Conservation (phyloP, 1,140 invertebrate genomes). For the Wiebesia pumilae region DNA sequence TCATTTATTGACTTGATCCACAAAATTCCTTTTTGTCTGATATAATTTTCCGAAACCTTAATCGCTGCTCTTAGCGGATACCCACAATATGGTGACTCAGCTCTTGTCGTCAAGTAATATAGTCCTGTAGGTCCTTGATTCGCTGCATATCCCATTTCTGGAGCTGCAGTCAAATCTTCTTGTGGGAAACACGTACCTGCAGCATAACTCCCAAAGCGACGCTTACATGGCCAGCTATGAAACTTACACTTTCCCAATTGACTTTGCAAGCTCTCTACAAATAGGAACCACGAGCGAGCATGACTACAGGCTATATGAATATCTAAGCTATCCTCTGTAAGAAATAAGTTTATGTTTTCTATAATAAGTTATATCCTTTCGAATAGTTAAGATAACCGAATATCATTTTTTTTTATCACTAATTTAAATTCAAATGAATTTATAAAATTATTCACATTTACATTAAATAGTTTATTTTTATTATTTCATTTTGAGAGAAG, state of each 20-base stretch:
- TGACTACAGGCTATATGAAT: constrained; percentile 83
- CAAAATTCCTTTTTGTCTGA: constrained; percentile 68
- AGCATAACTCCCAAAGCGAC: constrained; percentile 66
- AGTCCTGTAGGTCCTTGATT: constrained; percentile 69
- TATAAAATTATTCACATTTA: too few relatives aligned
- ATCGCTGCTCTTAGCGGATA: constrained; percentile 72
- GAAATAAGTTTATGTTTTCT: not conserved
- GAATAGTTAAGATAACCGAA: too few relatives aligned
- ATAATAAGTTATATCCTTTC: too few relatives aligned
- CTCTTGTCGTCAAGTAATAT: constrained; percentile 73
- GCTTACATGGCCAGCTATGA: constrained; percentile 54
- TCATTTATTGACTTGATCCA: constrained; percentile 64
- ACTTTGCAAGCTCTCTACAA: constrained; percentile 80
- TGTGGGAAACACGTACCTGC: constrained; percentile 73
- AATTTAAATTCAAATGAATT: too few relatives aligned
- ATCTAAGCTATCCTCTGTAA: constrained; percentile 66
- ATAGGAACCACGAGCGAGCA: constrained; percentile 82
- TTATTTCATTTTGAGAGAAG: too few relatives aligned
- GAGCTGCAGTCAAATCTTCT: constrained; percentile 63
- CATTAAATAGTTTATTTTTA: too few relatives aligned
- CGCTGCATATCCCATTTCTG: constrained; percentile 71
- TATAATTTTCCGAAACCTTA: constrained; percentile 62
- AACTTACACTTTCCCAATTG: constrained; percentile 53
- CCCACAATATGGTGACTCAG: constrained; percentile 73
- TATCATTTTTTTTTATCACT: too few relatives aligned